Evolutionary conservation across 2,888 invertebrate genomes (phyloP), one percentile per base, ranked within the genome.

Genomic region (Sinohyriopsis cumingii): DNA sequence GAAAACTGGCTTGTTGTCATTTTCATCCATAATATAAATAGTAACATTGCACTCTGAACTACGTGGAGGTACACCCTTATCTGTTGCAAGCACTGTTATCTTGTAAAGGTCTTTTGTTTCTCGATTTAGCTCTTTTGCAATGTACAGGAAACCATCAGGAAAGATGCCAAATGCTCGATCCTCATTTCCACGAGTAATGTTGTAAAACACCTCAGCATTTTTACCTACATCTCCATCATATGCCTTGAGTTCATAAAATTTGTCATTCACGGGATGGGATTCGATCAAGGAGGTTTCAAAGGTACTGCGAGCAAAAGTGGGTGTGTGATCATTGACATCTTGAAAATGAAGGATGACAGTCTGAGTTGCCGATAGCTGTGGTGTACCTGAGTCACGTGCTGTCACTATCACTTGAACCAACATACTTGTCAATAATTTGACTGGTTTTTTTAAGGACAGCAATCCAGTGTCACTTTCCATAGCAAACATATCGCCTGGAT

Each of bases 261-360:
- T 92, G 65, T 95, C 94, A 89, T 98, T 98, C 0, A 98, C 96
- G 2, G 95, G 93, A 4, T 95, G 96, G 1, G 96, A 95, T 91
- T 98, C 98, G 9, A 94, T 90, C 66, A 98, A 90, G 1, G 97
- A 97, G 4, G 96, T 96, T 91, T 98, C 97, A 90, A 97, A 98
- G 22, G 95, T 95, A 0, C 95, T 95, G 82, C 96, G 94, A 88
- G 95, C 95, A 90, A 98, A 98, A 4, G 96, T 94, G 18, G 98
- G 98, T 0, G 97, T 97, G 87, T 98, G 97, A 90, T 98, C 96
- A 90, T 98, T 98, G 3, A 97, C 96, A 89, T 98, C 97, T 85
- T 95, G 95, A 6, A 98, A 94, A 20, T 72, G 73, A 22, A 89
- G 73, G 6, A 66, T 74, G 4, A 89, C 72, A 22, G 72, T 72